phyloP scores from a whole-genome alignment of 2,888 invertebrate genomes.

The Hypomecis atomaria region DNA sequence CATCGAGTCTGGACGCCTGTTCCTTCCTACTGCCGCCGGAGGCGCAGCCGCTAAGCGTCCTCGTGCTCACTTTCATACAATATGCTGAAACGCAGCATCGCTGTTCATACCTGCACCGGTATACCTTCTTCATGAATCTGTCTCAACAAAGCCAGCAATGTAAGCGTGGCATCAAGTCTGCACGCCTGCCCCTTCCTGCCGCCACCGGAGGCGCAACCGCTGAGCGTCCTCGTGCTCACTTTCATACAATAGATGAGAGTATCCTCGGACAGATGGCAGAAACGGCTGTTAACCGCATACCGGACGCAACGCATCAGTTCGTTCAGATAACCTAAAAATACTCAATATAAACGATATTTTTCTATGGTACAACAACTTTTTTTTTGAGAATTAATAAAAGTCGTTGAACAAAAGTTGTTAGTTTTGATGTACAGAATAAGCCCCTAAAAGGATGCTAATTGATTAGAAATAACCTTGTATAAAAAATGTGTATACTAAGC shows the following conservation, averaged over 20 bases:
- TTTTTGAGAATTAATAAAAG: too few relatives aligned
- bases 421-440: too few relatives aligned
- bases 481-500: too few relatives aligned
- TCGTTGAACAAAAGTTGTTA: too few relatives aligned
- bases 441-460: too few relatives aligned
- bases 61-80: slow-evolving; percentile 55
- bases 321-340: slow-evolving; percentile 68
- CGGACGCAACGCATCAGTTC: slow-evolving; percentile 73
- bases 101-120: slow-evolving; percentile 67
- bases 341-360: too few relatives aligned
- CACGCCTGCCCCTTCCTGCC: slow-evolving; percentile 74
- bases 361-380: too few relatives aligned
- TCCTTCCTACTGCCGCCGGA: slow-evolving; percentile 70
- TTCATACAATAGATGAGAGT: slow-evolving; percentile 59
- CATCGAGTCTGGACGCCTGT: slow-evolving; percentile 69
- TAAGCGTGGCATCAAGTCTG: slow-evolving; percentile 64
- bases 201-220: slow-evolving; percentile 64
- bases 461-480: too few relatives aligned
- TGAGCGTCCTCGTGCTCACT: slow-evolving; percentile 55
- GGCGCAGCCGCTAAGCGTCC: slow-evolving; percentile 60
- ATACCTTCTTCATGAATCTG: slow-evolving; percentile 59
- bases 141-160: slow-evolving; percentile 62
- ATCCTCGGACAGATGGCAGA: slow-evolving; percentile 67
- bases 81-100: neutral
- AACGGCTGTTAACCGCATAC: slow-evolving; percentile 63